Base-by-base conservation (phyloP, 2,797 vertebrate genomes). In the Eulemur coronatus region DNA sequence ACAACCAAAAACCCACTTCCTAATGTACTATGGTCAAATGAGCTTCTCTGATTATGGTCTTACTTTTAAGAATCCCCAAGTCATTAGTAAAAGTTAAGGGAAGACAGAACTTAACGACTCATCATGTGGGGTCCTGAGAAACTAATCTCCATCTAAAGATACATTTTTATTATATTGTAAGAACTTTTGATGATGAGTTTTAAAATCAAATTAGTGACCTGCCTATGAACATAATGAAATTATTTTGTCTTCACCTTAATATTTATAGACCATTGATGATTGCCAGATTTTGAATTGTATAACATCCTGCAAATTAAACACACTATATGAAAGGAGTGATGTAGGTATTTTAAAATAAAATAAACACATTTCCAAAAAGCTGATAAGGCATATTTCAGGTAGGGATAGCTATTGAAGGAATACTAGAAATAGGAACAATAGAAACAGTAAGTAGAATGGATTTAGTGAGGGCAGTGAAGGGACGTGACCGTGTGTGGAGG, bases 181-280 rank as follows among this genome's bases (percentile, higher is more conserved):
- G 35, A 7, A 46, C 35, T 89, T 96, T 96, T 93, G 52, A 93
- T 70, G n/a, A 95, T 75, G 38, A 89, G 30, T 84, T 84, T 89
- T 38, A 89, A 95, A 93, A 95, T 89, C 84, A 92, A 96, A 84
- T 94, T 79, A 92, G 33, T 9, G 15, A 91, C 13, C 20, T 72
- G 28, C 50, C 30, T 26, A 52, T 38, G 14, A 79, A 89, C 9
- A 59, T 90, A 57, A 95, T 69, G 55, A 86, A 92, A 94, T 96
- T 78, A 91, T 89, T 94, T 95, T 87, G 80, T 90, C 90, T 88
- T 96, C 84, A 95, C 59, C 57, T 97, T 92, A 78, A 80, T 94
- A 81, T 94, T 69, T 95, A 80, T 76, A 91, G 81, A 88, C 63
- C 18, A 35, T 87, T 95, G 78, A 95, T 69, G 84, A 92, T 46